A percentile compares a stretch with the other conserved stretches of the same genome.
Evolutionary conservation across 2,113 vertebrate genomes (phyloP).

Genomic region (Nycticorax nycticorax): DNA sequence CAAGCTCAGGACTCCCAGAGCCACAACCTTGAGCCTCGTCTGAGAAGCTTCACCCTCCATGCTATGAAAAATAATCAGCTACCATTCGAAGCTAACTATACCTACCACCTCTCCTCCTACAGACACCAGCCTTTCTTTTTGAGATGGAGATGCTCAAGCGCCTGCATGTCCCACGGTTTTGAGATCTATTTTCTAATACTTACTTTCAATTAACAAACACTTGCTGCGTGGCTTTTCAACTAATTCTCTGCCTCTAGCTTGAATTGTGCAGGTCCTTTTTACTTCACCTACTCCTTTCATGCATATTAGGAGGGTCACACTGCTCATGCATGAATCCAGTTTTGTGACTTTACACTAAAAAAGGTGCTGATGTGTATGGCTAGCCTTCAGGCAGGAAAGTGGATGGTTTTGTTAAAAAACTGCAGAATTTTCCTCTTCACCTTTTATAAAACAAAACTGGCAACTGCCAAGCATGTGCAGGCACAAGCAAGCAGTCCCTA

Average conservation of each 20-base stretch:
- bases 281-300: not conserved
- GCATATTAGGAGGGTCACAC: not conserved
- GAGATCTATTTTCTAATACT: not conserved
- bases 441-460: not conserved
- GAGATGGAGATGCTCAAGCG: not conserved
- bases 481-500: not conserved
- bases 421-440: not conserved
- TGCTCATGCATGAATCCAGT: not conserved
- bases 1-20: not conserved
- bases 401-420: not conserved
- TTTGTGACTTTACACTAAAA: not conserved
- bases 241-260: not conserved
- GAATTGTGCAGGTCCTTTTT: not conserved
- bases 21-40: not conserved
- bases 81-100: not conserved
- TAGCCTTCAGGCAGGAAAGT: not conserved
- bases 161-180: not conserved
- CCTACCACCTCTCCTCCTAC: not conserved
- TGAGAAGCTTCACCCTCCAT: not conserved
- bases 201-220: slow-evolving; percentile 14
- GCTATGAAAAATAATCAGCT: not conserved
- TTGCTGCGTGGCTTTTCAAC: not conserved
- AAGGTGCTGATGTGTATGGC: not conserved
- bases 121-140: not conserved
- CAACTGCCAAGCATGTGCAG: not conserved